Base-by-base conservation (phyloP, 2,888 invertebrate species). In the Andrena bicolor region DNA sequence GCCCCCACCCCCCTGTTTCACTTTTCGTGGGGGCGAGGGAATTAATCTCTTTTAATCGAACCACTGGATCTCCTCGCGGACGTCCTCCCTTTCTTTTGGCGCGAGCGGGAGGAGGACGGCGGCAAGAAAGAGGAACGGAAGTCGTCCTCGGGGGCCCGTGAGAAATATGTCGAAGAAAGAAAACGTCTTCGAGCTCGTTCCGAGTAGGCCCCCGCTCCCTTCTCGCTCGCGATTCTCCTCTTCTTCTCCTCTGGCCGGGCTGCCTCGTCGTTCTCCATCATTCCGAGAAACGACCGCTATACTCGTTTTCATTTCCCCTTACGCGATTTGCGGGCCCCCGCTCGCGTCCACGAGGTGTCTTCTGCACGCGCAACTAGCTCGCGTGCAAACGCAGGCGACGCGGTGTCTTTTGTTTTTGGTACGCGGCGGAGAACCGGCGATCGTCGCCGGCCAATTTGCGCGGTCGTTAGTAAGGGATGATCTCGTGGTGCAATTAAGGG, bases 261-360 rank as follows among this genome's bases (percentile, higher is more conserved):
- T 8, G 56, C 56, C 74, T 69, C 84, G 79, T 72, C 56, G 80
- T 75, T 66, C 77, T 84, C 79, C 87, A 78, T 80, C 84, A 56
- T 92, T 92, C 91, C 88, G 73, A 86, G 92, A 92, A 92, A 88
- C 84, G 83, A 76, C 85, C 76, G 88, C 89, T 90, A 70, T 76
- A 91, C 91, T 90, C 86, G 92, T 92, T 92, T 92, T 90, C 91
- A 91, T 90, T 93, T 93, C 93, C 90, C 86, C 92, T 92, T 93
- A 93, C 90, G 88, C 93, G 91, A 93, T 93, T 92, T 92, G 90
- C 88, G 83, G 83, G 61, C 23, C 56, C 53, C 20, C 56, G 23
- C 23, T 56, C 74, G 76, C 74, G 76, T 51, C 49, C 60, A 20
- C 58, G 49, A 69, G 49, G 78, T 64, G 53, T 63, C 53, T 63